These are phyloP conservation scores for Drosophila niveifrons DNA, from an alignment of 2,888 invertebrate species.

Conservation along the genomic window DNA sequence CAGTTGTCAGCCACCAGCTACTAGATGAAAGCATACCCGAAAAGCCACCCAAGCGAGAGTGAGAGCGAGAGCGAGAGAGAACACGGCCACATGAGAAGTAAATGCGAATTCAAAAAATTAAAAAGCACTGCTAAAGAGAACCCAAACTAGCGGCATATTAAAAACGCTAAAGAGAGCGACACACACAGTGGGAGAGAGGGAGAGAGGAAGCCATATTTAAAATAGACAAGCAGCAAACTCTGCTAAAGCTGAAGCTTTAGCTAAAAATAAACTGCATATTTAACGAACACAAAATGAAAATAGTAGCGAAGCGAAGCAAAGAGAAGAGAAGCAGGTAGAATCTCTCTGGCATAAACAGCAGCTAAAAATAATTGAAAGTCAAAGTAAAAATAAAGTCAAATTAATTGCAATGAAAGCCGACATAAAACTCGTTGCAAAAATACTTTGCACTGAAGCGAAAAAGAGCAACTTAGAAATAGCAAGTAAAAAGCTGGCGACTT, in stretches of 20 bases:
- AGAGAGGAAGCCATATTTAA: neutral
- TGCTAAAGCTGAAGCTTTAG: neutral
- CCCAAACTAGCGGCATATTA: too few relatives aligned
- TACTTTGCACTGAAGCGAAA: neutral
- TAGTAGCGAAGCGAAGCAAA: neutral
- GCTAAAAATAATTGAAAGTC: conserved; percentile 2
- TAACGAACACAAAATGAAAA: neutral
- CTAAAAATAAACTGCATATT: conserved; percentile 2
- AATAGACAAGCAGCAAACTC: neutral
- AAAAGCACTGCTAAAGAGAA: neutral
- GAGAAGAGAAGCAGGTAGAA: neutral
- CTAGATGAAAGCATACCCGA: conserved; percentile 5
- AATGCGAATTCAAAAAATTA: neutral
- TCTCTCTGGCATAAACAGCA: neutral
- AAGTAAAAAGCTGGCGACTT: too few relatives aligned
- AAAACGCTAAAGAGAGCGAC: neutral
- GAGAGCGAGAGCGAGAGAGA: too few relatives aligned
- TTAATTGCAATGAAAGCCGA: neutral
- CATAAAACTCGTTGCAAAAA: neutral
- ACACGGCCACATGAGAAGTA: neutral
- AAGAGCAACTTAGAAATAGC: too few relatives aligned
- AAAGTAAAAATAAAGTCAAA: neutral
- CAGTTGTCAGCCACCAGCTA: conserved; percentile 10
- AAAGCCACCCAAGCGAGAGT: neutral
- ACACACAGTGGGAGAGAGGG: neutral